Conservation (phyloP, 2,888 invertebrate genomes). For the Pachymerium ferrugineum region DNA sequence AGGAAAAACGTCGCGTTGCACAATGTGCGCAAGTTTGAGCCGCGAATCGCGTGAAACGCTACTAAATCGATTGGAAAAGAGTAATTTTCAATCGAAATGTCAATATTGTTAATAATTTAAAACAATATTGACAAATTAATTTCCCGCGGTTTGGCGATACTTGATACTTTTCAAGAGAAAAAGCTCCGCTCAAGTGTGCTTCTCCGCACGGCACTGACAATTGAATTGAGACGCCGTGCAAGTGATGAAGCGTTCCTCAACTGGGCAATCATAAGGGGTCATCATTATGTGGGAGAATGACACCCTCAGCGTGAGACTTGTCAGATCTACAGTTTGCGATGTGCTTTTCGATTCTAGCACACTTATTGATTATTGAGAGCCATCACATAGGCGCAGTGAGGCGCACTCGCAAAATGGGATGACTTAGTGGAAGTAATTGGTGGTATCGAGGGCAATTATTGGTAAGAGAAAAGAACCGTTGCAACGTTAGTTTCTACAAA, state of each 20-base stretch:
- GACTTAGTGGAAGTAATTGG: conserved; percentile 32
- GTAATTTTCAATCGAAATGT: too few relatives aligned
- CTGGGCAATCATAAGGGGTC: background rate
- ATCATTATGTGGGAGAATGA: background rate
- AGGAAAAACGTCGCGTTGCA: background rate
- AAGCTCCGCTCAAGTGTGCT: too few relatives aligned
- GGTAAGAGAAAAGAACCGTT: conserved; percentile 29
- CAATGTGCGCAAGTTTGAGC: too few relatives aligned
- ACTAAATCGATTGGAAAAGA: too few relatives aligned
- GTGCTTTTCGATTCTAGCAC: background rate
- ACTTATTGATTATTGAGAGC: conserved; percentile 2
- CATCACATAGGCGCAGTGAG: background rate
- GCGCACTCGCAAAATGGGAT: background rate
- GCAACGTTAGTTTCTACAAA: background rate
- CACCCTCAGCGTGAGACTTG: background rate
- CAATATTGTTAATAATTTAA: too few relatives aligned
- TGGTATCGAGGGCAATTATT: conserved; percentile 31
- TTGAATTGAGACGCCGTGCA: too few relatives aligned
- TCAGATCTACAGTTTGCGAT: background rate
- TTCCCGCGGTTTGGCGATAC: too few relatives aligned
- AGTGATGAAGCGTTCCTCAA: background rate
- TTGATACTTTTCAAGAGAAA: too few relatives aligned
- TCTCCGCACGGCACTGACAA: too few relatives aligned
- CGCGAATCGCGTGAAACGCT: too few relatives aligned
- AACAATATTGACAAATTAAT: too few relatives aligned